These are phyloP conservation scores for Enteromius unitaeniatus DNA, from an alignment of 2,797 vertebrate species.

Conservation along the genomic window DNA sequence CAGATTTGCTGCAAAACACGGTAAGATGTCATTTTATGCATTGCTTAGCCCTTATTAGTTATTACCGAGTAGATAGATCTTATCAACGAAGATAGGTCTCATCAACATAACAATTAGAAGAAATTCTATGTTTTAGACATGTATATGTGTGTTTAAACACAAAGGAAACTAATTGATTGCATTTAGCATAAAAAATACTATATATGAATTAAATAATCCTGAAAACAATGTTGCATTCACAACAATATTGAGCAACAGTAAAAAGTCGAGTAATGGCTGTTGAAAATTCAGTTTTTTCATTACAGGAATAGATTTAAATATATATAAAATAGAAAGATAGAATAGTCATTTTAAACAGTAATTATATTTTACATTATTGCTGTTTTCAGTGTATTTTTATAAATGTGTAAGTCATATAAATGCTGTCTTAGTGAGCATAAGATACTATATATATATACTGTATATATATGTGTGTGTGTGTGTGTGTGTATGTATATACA, in stretches of 20 bases:
- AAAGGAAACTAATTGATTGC: background rate
- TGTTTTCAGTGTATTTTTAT: background rate
- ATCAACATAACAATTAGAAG: background rate
- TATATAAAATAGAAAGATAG: background rate
- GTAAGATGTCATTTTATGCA: constrained; percentile 13
- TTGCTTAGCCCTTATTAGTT: background rate
- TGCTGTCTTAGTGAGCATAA: background rate
- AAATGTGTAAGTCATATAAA: background rate
- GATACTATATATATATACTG: background rate
- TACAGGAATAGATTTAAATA: background rate
- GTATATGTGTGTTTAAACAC: background rate
- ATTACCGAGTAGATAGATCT: background rate
- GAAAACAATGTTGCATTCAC: background rate
- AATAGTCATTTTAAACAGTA: background rate
- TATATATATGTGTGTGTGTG: background rate
- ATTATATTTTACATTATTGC: background rate
- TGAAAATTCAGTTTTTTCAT: background rate
- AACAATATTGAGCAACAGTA: background rate
- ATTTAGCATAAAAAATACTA: background rate
- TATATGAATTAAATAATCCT: background rate
- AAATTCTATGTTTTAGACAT: background rate
- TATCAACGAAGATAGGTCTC: background rate
- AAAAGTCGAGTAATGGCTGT: background rate
- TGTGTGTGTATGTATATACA: background rate
- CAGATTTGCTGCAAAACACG: background rate